Base-by-base conservation (phyloP, 2,113 vertebrate genomes). In the human region DNA sequence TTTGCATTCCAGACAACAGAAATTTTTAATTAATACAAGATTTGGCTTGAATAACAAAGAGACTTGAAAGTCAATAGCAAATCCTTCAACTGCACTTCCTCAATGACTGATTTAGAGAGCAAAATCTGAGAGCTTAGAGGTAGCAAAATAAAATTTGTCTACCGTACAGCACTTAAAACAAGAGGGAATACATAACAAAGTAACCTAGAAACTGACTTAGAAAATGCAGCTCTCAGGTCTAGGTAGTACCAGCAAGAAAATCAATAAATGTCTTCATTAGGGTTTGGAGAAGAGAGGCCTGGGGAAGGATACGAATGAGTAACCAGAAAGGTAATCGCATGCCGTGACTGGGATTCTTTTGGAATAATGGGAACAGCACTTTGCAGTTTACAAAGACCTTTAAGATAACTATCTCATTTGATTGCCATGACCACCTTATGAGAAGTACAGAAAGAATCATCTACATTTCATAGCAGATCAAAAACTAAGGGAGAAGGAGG, bases 21-120 rank as follows among this genome's bases (percentile, higher is more conserved):
- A 89, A 89, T 32, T 93, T n/a, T 92, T 97, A 79, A 88, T 82
- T 32, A 82, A 68, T 55, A 20, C 3, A 83, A 88, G 18, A 95
- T n/a, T 35, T 89, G 4, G 14, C 12, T 22, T 50, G 72, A 27
- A 43, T 27, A 78, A 27, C 25, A 84, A 80, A 90, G 30, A 76
- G 81, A 59, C 50, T 80, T 52, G 57, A 78, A 95, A 92, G 25
- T 78, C 11, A 35, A 45, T 57, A 64, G 8, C 5, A 3, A 68
- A 89, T 50, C 40, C 3, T 80, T 83, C 61, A 68, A 25, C 35
- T 87, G 35, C 14, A 61, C 22, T 87, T 91, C 48, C n/a, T 35
- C 57, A 35, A 2, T 93, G 30, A 72, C 50, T 25, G 22, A 85
- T n/a, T 89, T 83, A 82, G 38, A 45, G 32, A 95, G 6, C 25